These are phyloP conservation scores for Platygyra sinensis DNA, from an alignment of 64 coral and sea anemone genomes.

Conservation along the genomic window DNA sequence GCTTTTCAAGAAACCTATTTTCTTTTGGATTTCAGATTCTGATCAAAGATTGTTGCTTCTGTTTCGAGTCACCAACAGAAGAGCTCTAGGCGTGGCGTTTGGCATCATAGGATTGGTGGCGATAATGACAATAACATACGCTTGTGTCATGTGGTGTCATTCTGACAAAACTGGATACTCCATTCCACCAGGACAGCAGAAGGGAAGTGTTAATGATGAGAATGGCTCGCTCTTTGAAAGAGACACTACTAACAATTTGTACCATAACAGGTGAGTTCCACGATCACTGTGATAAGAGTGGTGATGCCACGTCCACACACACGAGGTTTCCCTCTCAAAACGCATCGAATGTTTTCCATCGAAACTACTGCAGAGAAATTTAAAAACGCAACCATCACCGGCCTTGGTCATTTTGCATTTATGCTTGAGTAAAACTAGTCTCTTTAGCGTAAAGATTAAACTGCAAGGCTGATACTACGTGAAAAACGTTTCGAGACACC, in stretches of 20 bases:
- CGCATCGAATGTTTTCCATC: too few relatives aligned
- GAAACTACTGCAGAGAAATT: too few relatives aligned
- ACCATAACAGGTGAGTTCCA: conserved; percentile 12
- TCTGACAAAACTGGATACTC: conserved; percentile 12
- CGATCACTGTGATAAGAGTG: not conserved
- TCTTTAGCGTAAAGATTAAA: too few relatives aligned
- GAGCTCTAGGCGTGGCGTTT: conserved; percentile 21
- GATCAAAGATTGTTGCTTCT: not conserved
- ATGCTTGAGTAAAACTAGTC: too few relatives aligned
- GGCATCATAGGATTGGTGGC: conserved; percentile 29
- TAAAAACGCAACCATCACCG: too few relatives aligned
- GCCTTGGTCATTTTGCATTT: too few relatives aligned
- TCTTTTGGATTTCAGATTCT: not conserved
- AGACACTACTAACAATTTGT: not conserved
- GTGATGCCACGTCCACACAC: too few relatives aligned
- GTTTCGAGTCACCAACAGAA: not conserved
- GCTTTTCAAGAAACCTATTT: not conserved
- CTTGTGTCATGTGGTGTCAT: not conserved
- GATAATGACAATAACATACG: conserved; percentile 15
- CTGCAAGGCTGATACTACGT: too few relatives aligned
- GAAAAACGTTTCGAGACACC: too few relatives aligned
- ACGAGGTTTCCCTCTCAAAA: too few relatives aligned
- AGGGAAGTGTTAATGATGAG: not conserved
- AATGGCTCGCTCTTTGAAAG: not conserved
- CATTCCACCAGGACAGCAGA: conserved; percentile 14